Base-by-base conservation (phyloP, 2,113 vertebrate genomes). In the Genyomyrus donnyi region DNA sequence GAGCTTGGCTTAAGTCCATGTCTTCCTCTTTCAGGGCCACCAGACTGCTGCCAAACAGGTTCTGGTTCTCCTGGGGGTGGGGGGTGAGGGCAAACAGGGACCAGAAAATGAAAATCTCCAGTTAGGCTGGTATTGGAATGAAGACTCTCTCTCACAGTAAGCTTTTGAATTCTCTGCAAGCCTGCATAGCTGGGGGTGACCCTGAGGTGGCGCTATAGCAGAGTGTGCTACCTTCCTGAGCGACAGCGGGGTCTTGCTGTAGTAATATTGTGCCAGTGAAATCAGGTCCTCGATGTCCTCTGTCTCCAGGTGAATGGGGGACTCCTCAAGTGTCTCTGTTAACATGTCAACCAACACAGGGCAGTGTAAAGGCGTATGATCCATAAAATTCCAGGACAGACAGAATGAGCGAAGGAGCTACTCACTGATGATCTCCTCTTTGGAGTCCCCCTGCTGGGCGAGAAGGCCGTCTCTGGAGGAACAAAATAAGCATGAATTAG, bases 1-100 rank as follows among this genome's bases (percentile, higher is more conserved):
- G 95, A 0, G 98, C 98, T 92, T 99, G 98, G 93, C 98, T 99
- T 91, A 99, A 94, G 92, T 99, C 98, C 89, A 96, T 96, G 90
- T 99, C 98, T 21, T 99, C 98, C 90, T 98, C 98, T 91, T 99
- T 99, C 91, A 99, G 96, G 58, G 97, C 98, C 93, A 99, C 94
- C 90, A 99, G 94, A 91, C 97, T 98, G 94, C 98, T 98, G 13
- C 98, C 98, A 94, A 99, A 99, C 48, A 99, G 96, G 92, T 97
- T 98, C 92, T 99, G 98, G 94, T 99, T 98, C 95, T 98, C 98
- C 98, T 99, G 90, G 31, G 46, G 58, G 62, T 31, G n/a, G 3
- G 53, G 1, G 88, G 92, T 9, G n/a, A 27, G 62, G 3, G n/a
- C 10, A 31, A 48, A 9, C 10, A n/a, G 10, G 10, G 3, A 19